Evolutionary conservation across 2,113 vertebrate species (phyloP), one percentile per base, ranked within the genome.

Genomic region (Solea solea): DNA sequence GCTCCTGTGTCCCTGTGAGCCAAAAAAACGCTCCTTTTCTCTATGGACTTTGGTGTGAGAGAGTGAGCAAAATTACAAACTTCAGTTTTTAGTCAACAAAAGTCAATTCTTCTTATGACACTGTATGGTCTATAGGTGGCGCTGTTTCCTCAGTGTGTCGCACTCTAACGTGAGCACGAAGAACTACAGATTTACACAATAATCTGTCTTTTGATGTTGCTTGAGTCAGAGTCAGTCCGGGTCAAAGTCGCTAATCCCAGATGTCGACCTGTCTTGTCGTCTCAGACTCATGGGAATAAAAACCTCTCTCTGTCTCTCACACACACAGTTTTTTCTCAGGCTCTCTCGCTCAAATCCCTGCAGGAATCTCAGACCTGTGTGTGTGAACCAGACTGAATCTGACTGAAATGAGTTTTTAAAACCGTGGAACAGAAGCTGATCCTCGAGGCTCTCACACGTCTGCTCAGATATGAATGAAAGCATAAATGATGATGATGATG

Each of bases 361-460:
- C 60, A 68, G 91, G 91, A 92, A 92, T 93, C 79, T 80, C 85
- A 86, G 75, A 81, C 80, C 89, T 81, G 81, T 75, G 82, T 75
- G 82, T 82, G 75, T 86, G 88, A 90, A 86, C 86, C 79, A 79
- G 69, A 60, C 71, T 51, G 10, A 1, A 40, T 70, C 61, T n/a
- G 62, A 44, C 45, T 72, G 40, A 74, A 63, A 63, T 62, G 61
- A 58, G 61, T 52, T 81, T 64, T 70, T 65, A 59, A 68, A 74
- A 10, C 9, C 3, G 44, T 10, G 9, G 11, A 14, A 48, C 14
- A 14, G 14, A 14, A 2, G 11, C 45, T 48, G 45, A 48, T 48
- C 11, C 4, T 48, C 34, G 5, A 34, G 34, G 34, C 34, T 6
- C 3, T 34, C 34, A 34, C 1, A 34, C 3, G 34, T 34, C 34